Percentiles rank a stretch among this genome's conserved stretches.
These are phyloP conservation scores for Microcebus murinus DNA, from an alignment of 2,113 vertebrate species.

Conservation along the genomic window DNA sequence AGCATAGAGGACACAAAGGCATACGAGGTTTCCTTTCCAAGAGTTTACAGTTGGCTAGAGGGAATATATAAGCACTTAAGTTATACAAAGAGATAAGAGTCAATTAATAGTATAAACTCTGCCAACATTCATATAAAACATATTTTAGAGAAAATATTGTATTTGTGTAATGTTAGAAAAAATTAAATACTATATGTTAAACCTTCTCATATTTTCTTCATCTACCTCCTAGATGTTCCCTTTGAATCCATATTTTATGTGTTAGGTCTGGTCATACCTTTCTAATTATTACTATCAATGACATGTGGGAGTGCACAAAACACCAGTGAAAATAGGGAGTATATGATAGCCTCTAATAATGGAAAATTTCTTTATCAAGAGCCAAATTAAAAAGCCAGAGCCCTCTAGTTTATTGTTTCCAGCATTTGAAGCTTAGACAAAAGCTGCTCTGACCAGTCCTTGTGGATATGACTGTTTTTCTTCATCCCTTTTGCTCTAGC, in stretches of 20 bases:
- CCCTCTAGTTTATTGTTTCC: background rate
- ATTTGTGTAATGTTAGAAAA: background rate
- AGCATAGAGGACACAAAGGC: background rate
- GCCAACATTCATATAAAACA: background rate
- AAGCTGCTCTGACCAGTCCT: background rate
- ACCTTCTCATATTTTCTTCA: background rate
- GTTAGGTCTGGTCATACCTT: background rate
- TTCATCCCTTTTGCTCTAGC: background rate
- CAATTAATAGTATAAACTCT: background rate
- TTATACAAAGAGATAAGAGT: background rate
- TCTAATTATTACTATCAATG: background rate
- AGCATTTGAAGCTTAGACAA: background rate
- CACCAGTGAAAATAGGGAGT: background rate
- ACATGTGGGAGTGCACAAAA: background rate
- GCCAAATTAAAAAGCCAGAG: background rate
- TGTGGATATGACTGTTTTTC: background rate
- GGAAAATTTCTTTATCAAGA: background rate
- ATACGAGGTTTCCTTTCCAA: background rate
- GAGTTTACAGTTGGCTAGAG: background rate
- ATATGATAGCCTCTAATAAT: background rate
- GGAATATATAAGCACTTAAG: background rate
- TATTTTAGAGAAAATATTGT: background rate
- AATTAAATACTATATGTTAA: background rate
- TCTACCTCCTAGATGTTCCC: background rate
- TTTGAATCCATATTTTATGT: background rate